phyloP scores from a whole-genome alignment of 2,113 vertebrate genomes.

The Arizona elegans region DNA sequence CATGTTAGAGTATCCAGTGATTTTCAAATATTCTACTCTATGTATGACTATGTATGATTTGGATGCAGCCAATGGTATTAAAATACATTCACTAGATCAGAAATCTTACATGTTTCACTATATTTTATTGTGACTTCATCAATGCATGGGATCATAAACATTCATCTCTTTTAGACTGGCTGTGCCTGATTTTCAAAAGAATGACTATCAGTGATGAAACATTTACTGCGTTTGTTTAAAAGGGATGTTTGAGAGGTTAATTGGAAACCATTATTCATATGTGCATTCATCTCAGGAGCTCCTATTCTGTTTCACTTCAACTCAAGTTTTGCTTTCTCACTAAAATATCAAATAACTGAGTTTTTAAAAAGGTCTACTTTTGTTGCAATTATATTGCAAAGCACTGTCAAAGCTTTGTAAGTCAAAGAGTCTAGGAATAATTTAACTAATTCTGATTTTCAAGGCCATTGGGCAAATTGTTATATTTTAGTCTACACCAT shows the following conservation, averaged over 20 bases:
- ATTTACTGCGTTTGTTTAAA: conserved; percentile 21
- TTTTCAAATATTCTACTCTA: neutral
- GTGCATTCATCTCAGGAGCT: neutral
- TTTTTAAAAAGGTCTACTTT: neutral
- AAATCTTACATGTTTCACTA: conserved; percentile 44
- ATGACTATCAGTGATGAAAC: conserved; percentile 19
- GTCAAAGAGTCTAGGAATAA: neutral
- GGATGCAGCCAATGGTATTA: neutral
- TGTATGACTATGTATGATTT: neutral
- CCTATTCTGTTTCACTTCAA: neutral
- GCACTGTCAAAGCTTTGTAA: neutral
- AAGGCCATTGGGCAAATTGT: neutral
- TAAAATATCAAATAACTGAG: neutral
- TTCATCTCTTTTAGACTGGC: neutral
- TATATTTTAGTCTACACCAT: neutral
- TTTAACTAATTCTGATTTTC: neutral
- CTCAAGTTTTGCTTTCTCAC: neutral
- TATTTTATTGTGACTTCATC: neutral
- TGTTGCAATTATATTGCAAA: neutral
- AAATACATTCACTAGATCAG: conserved; percentile 11
- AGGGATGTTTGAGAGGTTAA: conserved; percentile 8
- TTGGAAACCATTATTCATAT: conserved; percentile 20
- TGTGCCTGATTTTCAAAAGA: conserved; percentile 1
- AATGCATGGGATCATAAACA: neutral
- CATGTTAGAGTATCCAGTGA: neutral